Percentiles rank a stretch among this genome's conserved stretches.
These are phyloP conservation scores for Aproaerema taeniolella DNA, from an alignment of 2,888 invertebrate species.

Conservation along the genomic window DNA sequence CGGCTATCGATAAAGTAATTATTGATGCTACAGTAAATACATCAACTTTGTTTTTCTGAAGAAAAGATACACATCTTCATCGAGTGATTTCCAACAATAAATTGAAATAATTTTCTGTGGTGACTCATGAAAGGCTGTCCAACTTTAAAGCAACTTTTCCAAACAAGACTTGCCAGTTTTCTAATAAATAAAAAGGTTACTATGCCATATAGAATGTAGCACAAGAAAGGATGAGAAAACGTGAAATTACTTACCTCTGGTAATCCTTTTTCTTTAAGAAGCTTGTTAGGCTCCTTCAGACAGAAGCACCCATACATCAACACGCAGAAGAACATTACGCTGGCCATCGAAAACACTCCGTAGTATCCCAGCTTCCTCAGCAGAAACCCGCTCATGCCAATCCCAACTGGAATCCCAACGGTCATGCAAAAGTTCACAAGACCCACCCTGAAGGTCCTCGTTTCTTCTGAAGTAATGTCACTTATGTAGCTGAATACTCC, in stretches of 20 bases:
- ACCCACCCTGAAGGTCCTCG: slow-evolving; percentile 79
- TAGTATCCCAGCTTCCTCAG: slow-evolving; percentile 61
- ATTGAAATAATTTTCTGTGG: too few relatives aligned
- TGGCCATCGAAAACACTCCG: slow-evolving; percentile 58
- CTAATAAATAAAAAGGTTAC: too few relatives aligned
- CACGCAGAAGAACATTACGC: slow-evolving; percentile 71
- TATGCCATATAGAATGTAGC: too few relatives aligned
- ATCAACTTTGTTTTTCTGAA: too few relatives aligned
- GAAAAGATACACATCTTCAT: too few relatives aligned
- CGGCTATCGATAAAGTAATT: too few relatives aligned
- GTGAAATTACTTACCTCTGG: slow-evolving; percentile 61
- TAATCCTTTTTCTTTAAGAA: slow-evolving; percentile 46
- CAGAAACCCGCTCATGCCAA: slow-evolving; percentile 72
- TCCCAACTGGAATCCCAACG: slow-evolving; percentile 75
- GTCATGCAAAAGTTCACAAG: slow-evolving; percentile 79
- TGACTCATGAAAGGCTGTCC: too few relatives aligned
- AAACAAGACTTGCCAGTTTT: too few relatives aligned
- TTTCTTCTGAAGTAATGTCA: slow-evolving; percentile 76
- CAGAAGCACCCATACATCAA: slow-evolving; percentile 83
- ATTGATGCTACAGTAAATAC: too few relatives aligned
- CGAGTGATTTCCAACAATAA: too few relatives aligned
- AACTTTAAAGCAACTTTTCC: too few relatives aligned
- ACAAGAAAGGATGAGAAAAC: too few relatives aligned
- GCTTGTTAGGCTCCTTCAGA: slow-evolving; percentile 80
- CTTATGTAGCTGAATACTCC: slow-evolving; percentile 80